Conservation (phyloP, 2,888 invertebrate species). For the Myathropa florea region DNA sequence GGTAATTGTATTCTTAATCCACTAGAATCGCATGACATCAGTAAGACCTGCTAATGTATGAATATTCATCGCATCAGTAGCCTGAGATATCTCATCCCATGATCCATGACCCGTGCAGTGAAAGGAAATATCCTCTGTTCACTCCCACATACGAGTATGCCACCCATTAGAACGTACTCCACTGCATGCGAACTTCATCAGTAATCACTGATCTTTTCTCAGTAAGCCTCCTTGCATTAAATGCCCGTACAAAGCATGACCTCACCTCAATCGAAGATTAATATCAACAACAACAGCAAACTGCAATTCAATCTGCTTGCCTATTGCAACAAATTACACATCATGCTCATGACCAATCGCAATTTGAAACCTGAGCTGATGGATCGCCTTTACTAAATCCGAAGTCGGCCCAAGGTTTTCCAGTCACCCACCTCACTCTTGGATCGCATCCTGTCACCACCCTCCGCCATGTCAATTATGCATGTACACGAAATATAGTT, state of each 20-base stretch:
- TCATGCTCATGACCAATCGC: constrained; percentile 63
- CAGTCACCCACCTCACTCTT: constrained; percentile 51
- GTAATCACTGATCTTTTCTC: background rate
- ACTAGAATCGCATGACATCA: background rate
- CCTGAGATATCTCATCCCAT: background rate
- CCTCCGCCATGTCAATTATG: constrained; percentile 16
- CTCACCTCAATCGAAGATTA: constrained; percentile 56
- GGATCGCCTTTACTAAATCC: constrained; percentile 49
- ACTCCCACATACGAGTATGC: background rate
- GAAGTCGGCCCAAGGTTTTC: constrained; percentile 46
- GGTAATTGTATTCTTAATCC: background rate
- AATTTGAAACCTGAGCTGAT: constrained; percentile 54
- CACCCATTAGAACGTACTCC: constrained; percentile 5
- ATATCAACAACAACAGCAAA: constrained; percentile 37
- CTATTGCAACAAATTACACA: constrained; percentile 62
- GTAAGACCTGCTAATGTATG: background rate
- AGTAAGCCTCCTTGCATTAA: background rate
- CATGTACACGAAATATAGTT: constrained; percentile 11
- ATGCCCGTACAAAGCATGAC: constrained; percentile 41
- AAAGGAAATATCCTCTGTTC: background rate
- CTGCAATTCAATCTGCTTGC: constrained; percentile 42
- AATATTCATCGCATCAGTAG: background rate
- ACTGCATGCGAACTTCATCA: too few species aligned
- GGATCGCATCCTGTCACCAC: constrained; percentile 46
- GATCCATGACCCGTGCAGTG: background rate